Evolutionary conservation across 2,888 invertebrate genomes (phyloP).

Genomic region (Amphipoea lucens): DNA sequence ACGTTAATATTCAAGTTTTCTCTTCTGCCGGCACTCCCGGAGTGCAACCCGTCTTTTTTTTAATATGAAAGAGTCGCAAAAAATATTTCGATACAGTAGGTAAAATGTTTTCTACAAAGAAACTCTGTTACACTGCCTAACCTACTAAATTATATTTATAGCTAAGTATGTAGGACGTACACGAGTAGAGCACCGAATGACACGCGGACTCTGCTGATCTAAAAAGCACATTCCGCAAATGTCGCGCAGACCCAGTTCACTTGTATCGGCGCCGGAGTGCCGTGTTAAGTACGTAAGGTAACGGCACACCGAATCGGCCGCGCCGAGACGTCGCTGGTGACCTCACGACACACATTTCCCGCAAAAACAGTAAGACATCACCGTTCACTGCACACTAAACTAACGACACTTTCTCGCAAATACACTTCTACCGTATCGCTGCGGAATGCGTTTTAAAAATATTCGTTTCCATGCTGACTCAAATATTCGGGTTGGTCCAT

Average conservation of each 20-base stretch:
- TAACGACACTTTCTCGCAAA: slow-evolving; percentile 69
- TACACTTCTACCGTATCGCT: slow-evolving; percentile 54
- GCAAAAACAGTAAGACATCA: slow-evolving; percentile 68
- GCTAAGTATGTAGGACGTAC: slow-evolving; percentile 35
- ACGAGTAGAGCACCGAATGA: slow-evolving; percentile 52
- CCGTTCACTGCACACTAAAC: slow-evolving; percentile 66
- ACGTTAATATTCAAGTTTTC: too few species aligned
- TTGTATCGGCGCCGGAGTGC: slow-evolving; percentile 59
- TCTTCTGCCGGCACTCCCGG: too few species aligned
- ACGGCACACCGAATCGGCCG: slow-evolving; percentile 74
- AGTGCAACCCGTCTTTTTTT: too few species aligned
- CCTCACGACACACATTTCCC: slow-evolving; percentile 75
- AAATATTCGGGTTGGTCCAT: slow-evolving; percentile 46
- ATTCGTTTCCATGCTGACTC: slow-evolving; percentile 31
- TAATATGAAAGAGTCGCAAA: neutral
- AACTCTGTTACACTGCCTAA: slow-evolving; percentile 17
- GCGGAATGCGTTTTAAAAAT: slow-evolving; percentile 52
- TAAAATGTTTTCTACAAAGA: slow-evolving; percentile 28
- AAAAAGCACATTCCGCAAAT: slow-evolving; percentile 62
- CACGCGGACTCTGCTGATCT: slow-evolving; percentile 47
- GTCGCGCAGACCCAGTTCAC: slow-evolving; percentile 66
- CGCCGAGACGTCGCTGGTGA: slow-evolving; percentile 68
- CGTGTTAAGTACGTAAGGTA: slow-evolving; percentile 66
- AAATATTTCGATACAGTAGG: neutral
- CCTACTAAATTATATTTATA: slow-evolving; percentile 45